Conservation (phyloP, 35 echinoderm and acorn worm species). For the Holothuria glaberrima region DNA sequence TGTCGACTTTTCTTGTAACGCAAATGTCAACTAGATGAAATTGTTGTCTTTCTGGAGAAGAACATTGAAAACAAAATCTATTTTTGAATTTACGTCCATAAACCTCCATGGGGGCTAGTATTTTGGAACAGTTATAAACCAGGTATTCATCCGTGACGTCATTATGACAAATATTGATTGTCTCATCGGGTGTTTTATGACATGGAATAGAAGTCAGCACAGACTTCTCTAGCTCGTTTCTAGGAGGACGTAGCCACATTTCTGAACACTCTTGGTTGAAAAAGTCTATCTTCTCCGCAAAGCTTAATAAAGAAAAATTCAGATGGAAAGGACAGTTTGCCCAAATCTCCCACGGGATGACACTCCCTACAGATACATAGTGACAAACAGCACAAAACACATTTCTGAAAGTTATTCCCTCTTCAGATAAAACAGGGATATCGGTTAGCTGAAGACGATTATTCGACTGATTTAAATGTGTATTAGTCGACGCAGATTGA, state of each 20-base stretch:
- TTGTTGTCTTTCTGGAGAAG: not conserved
- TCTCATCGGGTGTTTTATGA: not conserved
- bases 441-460: not conserved
- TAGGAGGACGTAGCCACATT: not conserved
- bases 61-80: constrained; percentile 2
- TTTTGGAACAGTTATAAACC: not conserved
- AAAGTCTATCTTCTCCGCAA: not conserved
- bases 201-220: not conserved
- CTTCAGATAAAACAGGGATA: not conserved
- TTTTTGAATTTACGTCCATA: not conserved
- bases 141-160: not conserved
- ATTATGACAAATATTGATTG: not conserved
- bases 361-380: not conserved
- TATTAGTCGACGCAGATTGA: not conserved
- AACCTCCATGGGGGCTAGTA: not conserved
- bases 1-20: not conserved
- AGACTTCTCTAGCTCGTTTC: not conserved
- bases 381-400: constrained; percentile 21
- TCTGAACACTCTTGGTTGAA: not conserved
- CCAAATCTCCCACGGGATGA: not conserved
- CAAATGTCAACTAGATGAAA: not conserved
- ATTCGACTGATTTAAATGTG: not conserved
- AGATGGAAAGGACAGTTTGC: not conserved
- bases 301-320: not conserved
- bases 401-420: constrained; percentile 16